Conservation (phyloP, 2,113 vertebrate genomes). For the Oplegnathus fasciatus region DNA sequence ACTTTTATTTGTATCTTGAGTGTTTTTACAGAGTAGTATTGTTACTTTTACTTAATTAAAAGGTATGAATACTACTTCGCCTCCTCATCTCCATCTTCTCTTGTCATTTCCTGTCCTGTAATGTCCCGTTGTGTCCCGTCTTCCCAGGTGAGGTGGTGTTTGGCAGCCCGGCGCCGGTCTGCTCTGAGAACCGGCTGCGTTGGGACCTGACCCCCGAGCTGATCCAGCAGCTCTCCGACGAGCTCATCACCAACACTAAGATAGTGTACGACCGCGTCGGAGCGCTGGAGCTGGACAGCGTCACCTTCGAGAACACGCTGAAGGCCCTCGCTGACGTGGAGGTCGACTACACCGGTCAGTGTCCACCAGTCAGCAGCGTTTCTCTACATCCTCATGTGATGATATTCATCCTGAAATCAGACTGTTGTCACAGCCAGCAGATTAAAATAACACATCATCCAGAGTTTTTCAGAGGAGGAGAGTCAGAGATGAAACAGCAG, state of each 20-base stretch:
- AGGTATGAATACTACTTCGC: not conserved
- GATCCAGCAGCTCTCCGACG: slow-evolving; percentile 83
- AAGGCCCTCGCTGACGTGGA: slow-evolving; percentile 93
- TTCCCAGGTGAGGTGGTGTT: slow-evolving; percentile 84
- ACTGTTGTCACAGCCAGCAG: not conserved
- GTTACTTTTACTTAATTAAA: not conserved
- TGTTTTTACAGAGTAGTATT: no score
- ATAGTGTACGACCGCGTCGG: slow-evolving; percentile 92
- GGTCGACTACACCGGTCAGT: slow-evolving; percentile 92
- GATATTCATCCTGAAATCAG: not conserved
- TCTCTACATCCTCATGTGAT: not conserved
- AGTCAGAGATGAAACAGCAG: not conserved
- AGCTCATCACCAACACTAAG: slow-evolving; percentile 91
- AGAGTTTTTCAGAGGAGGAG: no score
- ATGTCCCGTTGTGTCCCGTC: not conserved
- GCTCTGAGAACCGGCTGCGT: slow-evolving; percentile 82
- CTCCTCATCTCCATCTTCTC: not conserved
- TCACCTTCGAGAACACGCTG: slow-evolving; percentile 91
- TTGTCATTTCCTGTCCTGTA: not conserved
- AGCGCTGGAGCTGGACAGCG: slow-evolving; percentile 79
- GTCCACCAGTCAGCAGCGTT: not conserved
- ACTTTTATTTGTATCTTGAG: no score
- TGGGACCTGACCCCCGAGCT: slow-evolving; percentile 92
- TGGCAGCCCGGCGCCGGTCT: slow-evolving; percentile 62
- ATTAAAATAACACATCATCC: not conserved